Evolutionary conservation across 2,888 invertebrate genomes (phyloP).

Genomic region (Cantharis flavilabris): DNA sequence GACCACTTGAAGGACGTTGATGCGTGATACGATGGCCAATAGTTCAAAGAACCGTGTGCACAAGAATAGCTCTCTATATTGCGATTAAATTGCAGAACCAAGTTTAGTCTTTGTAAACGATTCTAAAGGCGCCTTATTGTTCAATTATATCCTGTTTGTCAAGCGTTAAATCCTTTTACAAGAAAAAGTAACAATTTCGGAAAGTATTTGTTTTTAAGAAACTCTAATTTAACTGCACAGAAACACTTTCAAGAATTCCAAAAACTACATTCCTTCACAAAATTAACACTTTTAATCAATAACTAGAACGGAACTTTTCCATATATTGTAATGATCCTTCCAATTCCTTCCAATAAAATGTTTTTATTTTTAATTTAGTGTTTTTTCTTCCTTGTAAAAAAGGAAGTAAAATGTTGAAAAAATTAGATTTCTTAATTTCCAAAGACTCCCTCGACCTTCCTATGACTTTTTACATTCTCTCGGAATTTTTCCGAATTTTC

Average conservation of each 20-base stretch:
- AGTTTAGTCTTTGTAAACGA: slow-evolving; percentile 22
- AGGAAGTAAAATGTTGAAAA: no score
- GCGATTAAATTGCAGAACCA: slow-evolving; percentile 23
- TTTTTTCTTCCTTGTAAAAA: no score
- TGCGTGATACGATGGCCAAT: slow-evolving; percentile 15
- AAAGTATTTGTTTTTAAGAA: slow-evolving; percentile 1
- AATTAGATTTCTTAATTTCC: no score
- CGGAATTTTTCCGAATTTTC: no score
- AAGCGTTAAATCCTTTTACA: slow-evolving; percentile 24
- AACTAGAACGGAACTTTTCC: not conserved
- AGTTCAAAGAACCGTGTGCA: slow-evolving; percentile 20
- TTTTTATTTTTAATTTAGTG: no score
- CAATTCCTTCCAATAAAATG: no score
- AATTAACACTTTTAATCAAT: not conserved
- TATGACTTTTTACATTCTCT: no score
- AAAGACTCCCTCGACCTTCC: no score
- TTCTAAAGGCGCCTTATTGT: slow-evolving; percentile 23
- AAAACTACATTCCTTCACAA: not conserved
- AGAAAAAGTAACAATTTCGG: slow-evolving; percentile 12
- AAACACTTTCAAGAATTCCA: not conserved
- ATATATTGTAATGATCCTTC: no score
- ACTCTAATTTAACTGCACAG: not conserved
- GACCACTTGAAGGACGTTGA: slow-evolving; percentile 1
- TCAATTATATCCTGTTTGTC: slow-evolving; percentile 26
- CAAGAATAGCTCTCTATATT: slow-evolving; percentile 18